Evolutionary conservation across 2,113 vertebrate species (phyloP).

Genomic region (Ameiurus melas): DNA sequence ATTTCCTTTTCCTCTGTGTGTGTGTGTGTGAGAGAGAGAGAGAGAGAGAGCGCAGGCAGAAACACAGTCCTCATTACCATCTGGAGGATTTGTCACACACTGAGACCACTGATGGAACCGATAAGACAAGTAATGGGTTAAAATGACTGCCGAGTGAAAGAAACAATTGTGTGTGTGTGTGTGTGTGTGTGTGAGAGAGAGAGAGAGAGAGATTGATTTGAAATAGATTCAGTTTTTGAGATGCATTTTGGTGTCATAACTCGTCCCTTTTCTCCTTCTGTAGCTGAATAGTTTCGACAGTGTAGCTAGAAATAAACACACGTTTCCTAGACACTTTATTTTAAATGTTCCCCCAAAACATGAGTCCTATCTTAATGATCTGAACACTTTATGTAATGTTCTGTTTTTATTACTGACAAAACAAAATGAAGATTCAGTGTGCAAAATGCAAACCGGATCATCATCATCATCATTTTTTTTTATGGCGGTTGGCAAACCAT

Average conservation of each 20-base stretch:
- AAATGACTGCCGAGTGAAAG: constrained; percentile 12
- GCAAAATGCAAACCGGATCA: not conserved
- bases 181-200: not conserved
- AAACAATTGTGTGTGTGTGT: constrained; percentile 10
- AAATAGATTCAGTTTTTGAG: not conserved
- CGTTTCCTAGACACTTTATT: not conserved
- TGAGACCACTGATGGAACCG: constrained; percentile 20
- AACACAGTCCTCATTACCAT: constrained; percentile 27
- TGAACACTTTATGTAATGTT: not conserved
- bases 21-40: constrained; percentile 24
- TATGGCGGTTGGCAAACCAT: too few relatives aligned
- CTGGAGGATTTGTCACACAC: constrained; percentile 30
- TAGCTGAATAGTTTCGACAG: not conserved
- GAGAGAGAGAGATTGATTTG: not conserved
- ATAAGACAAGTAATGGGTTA: constrained; percentile 17
- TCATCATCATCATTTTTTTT: too few relatives aligned
- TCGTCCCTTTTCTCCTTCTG: not conserved
- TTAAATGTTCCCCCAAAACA: not conserved
- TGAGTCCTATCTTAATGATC: not conserved
- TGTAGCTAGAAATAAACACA: not conserved
- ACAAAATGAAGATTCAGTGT: not conserved
- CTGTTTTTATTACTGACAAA: not conserved
- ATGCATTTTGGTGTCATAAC: not conserved
- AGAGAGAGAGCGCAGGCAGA: not conserved
- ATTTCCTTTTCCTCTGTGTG: constrained; percentile 72